A percentile compares a stretch with the other conserved stretches of the same genome.
phyloP scores from a whole-genome alignment of 2,113 vertebrate species.

The Sylvietta virens region DNA sequence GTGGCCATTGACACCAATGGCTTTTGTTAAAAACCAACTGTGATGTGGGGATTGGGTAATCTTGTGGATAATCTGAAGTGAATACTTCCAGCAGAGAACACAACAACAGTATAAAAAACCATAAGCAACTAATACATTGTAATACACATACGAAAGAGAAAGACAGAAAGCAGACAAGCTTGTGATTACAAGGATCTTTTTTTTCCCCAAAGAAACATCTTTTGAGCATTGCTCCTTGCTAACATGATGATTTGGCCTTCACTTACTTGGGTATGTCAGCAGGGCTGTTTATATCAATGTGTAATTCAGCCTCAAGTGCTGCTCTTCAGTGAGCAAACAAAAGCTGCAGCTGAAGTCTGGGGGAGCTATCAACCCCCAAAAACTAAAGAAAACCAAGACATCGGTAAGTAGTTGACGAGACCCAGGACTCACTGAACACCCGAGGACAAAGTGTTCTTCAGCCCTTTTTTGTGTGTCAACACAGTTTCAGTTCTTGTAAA shows the following conservation, averaged over 20 bases:
- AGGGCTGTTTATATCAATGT: neutral
- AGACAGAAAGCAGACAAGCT: neutral
- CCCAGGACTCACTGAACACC: neutral
- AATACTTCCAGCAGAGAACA: neutral
- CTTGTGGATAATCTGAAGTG: neutral
- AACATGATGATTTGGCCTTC: neutral
- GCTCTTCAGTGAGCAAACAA: neutral
- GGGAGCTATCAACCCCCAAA: neutral
- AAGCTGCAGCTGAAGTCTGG: neutral
- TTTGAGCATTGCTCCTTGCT: neutral
- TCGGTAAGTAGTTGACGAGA: neutral
- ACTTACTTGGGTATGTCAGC: neutral
- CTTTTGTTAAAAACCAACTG: neutral
- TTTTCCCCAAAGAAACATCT: neutral
- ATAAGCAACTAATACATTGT: neutral
- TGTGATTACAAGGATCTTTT: neutral
- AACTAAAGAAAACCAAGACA: neutral
- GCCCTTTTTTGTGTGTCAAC: neutral
- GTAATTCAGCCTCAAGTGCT: neutral
- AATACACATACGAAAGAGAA: neutral
- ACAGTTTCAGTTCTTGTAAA: neutral
- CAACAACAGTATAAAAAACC: neutral
- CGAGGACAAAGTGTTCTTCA: accelerated
- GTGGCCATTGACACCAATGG: neutral
- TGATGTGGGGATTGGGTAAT: neutral